Percentiles rank a stretch among this genome's conserved stretches.
phyloP scores from a whole-genome alignment of 2,797 vertebrate genomes.

The Eutrigla gurnardus region DNA sequence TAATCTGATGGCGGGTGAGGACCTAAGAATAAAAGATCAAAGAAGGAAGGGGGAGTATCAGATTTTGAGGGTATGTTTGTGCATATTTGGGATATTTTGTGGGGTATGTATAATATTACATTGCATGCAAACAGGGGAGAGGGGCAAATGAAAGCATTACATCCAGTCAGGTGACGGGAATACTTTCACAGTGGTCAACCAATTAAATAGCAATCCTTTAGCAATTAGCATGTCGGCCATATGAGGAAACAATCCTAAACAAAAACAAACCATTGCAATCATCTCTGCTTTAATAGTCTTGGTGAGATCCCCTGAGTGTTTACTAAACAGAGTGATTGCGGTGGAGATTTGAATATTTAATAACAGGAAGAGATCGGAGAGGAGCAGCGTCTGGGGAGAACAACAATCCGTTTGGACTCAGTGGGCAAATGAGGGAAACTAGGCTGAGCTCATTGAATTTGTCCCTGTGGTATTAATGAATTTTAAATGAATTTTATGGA shows the following conservation, averaged over 20 bases:
- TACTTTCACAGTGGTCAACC: slow-evolving; percentile 22
- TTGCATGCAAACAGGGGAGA: slow-evolving; percentile 24
- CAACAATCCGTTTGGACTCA: slow-evolving; percentile 79
- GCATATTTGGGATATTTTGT: slow-evolving; percentile 14
- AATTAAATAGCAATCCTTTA: slow-evolving; percentile 47
- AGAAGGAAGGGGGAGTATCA: slow-evolving; percentile 55
- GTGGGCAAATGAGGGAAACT: slow-evolving; percentile 76
- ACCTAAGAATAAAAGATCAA: slow-evolving; percentile 63
- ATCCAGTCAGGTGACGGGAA: slow-evolving; percentile 24
- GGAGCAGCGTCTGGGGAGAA: slow-evolving; percentile 71
- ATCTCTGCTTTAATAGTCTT: slow-evolving; percentile 75
- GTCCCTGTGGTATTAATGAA: slow-evolving; percentile 77
- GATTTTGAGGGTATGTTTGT: slow-evolving; percentile 35
- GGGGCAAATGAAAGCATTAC: slow-evolving; percentile 5
- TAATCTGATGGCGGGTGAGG: slow-evolving; percentile 38
- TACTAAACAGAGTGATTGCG: slow-evolving; percentile 79
- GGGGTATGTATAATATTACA: slow-evolving; percentile 25
- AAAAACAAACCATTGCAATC: slow-evolving; percentile 77
- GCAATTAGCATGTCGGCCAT: slow-evolving; percentile 64
- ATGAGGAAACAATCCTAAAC: slow-evolving; percentile 65
- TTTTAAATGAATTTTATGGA: slow-evolving; percentile 76
- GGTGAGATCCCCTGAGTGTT: slow-evolving; percentile 75
- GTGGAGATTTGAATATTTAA: slow-evolving; percentile 85
- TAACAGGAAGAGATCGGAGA: slow-evolving; percentile 79
- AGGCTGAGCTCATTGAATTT: slow-evolving; percentile 71